Evolutionary conservation across 2,888 invertebrate species (phyloP).

Genomic region (Cryptocephalus moraei): DNA sequence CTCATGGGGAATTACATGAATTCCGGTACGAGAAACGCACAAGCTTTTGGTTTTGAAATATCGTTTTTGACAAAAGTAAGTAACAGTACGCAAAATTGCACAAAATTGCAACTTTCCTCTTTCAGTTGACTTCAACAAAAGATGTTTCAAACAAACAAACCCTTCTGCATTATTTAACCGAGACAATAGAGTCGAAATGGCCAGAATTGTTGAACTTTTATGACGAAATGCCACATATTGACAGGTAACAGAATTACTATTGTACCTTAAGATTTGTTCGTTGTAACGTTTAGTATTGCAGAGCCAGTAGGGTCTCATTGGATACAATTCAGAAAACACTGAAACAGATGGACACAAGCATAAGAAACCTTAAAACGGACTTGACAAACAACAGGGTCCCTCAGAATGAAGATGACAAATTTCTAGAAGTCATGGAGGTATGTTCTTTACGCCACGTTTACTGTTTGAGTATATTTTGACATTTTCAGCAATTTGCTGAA

Average conservation of each 20-base stretch:
- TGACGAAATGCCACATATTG: constrained; percentile 81
- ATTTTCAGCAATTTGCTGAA: constrained; percentile 39
- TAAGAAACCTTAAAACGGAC: constrained; percentile 84
- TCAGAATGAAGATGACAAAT: constrained; percentile 73
- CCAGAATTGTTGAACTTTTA: constrained; percentile 74
- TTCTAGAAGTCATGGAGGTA: constrained; percentile 82
- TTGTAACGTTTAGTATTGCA: constrained; percentile 24
- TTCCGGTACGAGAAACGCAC: constrained; percentile 85
- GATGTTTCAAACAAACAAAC: constrained; percentile 89
- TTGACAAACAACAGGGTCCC: constrained; percentile 73
- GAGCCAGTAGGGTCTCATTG: constrained; percentile 76
- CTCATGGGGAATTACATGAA: constrained; percentile 96
- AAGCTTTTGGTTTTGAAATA: constrained; percentile 94
- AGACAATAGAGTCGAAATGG: constrained; percentile 79
- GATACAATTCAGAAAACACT: constrained; percentile 72
- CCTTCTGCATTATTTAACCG: constrained; percentile 82
- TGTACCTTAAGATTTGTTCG: too few relatives aligned
- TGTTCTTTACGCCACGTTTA: not conserved
- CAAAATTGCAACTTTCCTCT: constrained; percentile 4
- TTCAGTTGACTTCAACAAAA: constrained; percentile 77
- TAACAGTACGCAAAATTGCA: constrained; percentile 1
- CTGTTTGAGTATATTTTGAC: too few relatives aligned
- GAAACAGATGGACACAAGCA: constrained; percentile 77
- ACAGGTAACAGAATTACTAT: constrained; percentile 42
- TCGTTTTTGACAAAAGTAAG: constrained; percentile 85